Evolutionary conservation across 2,113 vertebrate species (phyloP).

Genomic region (Oceanodroma tethys): DNA sequence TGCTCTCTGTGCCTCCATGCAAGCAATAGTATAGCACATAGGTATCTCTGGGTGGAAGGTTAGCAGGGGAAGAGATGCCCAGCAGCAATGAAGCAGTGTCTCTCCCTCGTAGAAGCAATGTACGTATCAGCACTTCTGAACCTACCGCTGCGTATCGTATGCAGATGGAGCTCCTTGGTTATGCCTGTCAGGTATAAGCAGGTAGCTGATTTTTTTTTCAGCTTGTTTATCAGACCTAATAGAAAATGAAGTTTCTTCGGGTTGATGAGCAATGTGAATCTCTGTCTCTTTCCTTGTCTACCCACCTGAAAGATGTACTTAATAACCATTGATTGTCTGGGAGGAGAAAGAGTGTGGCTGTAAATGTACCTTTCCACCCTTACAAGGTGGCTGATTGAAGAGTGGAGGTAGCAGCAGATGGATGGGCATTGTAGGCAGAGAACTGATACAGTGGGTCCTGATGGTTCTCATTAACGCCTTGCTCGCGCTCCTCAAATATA

Average conservation of each 20-base stretch:
- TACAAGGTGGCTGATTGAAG: slow-evolving; percentile 10
- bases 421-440: not conserved
- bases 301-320: slow-evolving; percentile 34
- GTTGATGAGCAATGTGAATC: slow-evolving; percentile 41
- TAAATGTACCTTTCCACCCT: slow-evolving; percentile 31
- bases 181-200: slow-evolving; percentile 11
- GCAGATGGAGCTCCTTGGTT: slow-evolving; percentile 16
- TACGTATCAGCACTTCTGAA: not conserved
- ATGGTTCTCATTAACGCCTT: not conserved
- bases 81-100: not conserved
- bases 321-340: slow-evolving; percentile 54
- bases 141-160: fast-evolving
- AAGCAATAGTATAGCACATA: not conserved
- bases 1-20: not conserved
- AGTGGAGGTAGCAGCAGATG: not conserved
- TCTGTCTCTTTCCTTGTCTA: slow-evolving; percentile 20
- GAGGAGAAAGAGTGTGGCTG: not conserved
- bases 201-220: not conserved
- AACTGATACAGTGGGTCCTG: not conserved
- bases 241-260: slow-evolving; percentile 42
- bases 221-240: slow-evolving; percentile 55
- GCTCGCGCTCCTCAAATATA: not conserved
- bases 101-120: not conserved
- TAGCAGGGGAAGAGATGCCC: not conserved
- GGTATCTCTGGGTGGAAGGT: too few relatives aligned